Conservation (phyloP, 2,797 vertebrate genomes). For the Dicrostonyx torquatus region DNA sequence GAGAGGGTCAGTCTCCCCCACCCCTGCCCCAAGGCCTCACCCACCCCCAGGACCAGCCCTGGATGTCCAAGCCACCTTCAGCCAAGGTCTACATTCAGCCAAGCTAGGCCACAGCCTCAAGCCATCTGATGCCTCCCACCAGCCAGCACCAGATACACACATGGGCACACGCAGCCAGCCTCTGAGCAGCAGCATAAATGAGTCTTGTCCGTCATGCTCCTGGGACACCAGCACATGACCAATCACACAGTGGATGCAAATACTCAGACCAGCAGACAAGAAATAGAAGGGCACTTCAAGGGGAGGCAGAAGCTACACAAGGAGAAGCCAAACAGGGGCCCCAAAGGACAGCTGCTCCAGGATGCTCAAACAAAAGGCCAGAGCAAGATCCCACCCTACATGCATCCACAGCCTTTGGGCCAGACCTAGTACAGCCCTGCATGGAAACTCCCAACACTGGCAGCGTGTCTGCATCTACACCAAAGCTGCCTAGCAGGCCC, state of each 20-base stretch:
- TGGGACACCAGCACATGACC: conserved; percentile 12
- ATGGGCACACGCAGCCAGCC: neutral
- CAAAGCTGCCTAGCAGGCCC: neutral
- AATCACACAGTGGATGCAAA: conserved; percentile 19
- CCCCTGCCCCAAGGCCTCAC: conserved; percentile 74
- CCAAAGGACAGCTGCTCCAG: neutral
- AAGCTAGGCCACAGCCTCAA: conserved; percentile 64
- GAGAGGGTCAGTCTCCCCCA: conserved; percentile 85
- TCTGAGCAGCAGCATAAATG: neutral
- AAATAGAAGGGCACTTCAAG: neutral
- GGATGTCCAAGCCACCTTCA: conserved; percentile 62
- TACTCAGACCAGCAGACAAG: conserved; percentile 13
- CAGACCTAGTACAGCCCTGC: neutral
- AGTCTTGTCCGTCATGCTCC: neutral
- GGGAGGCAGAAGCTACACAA: neutral
- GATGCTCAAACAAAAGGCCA: neutral
- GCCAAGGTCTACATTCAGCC: conserved; percentile 60
- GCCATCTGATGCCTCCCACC: conserved; percentile 24
- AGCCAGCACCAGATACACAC: conserved; percentile 47
- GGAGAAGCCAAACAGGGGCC: neutral
- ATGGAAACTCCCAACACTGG: neutral
- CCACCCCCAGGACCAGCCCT: conserved; percentile 61
- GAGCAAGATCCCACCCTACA: neutral
- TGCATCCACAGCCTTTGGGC: conserved; percentile 53
- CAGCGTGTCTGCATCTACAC: neutral